Evolutionary conservation across 1,140 invertebrate genomes (phyloP).

Genomic region (Pseudachorutes palmiensis): DNA sequence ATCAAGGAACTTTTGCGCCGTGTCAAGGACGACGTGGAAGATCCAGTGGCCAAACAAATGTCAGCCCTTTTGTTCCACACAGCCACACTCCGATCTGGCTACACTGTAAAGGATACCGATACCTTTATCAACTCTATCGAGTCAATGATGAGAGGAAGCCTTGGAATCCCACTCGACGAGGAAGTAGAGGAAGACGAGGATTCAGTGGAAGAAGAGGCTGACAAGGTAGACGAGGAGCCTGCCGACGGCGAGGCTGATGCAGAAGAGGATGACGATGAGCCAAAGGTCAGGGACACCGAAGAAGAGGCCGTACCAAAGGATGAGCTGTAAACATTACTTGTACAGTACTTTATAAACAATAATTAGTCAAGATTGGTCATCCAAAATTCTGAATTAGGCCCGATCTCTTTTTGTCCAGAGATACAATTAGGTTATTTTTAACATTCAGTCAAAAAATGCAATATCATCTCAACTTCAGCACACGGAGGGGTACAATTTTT

Average conservation of each 20-base stretch:
- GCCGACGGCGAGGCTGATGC: conserved; percentile 31
- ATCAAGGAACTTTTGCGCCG: conserved; percentile 80
- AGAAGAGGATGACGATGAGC: not conserved
- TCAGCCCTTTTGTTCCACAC: conserved; percentile 87
- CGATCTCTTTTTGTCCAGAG: not conserved
- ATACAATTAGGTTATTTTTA: not conserved
- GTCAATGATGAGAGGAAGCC: conserved; percentile 66
- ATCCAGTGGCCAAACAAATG: conserved; percentile 73
- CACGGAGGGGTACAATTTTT: no score
- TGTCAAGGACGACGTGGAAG: conserved; percentile 68
- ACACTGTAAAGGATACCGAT: conserved; percentile 73
- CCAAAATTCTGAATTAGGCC: conserved; percentile 1
- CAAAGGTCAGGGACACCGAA: not conserved
- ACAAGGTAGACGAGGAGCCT: conserved; percentile 33
- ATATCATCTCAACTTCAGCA: not conserved
- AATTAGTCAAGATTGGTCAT: no score
- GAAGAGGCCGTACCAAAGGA: conserved; percentile 1
- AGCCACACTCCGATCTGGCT: conserved; percentile 86
- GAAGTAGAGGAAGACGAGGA: conserved; percentile 42
- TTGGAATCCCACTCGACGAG: conserved; percentile 75
- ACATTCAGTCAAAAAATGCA: not conserved
- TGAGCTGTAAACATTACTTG: not conserved
- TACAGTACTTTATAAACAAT: not conserved
- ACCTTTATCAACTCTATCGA: conserved; percentile 82
- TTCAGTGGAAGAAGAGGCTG: conserved; percentile 33